These are phyloP conservation scores for Anastatus disparis DNA, from an alignment of 1,140 invertebrate genomes.

Conservation along the genomic window DNA sequence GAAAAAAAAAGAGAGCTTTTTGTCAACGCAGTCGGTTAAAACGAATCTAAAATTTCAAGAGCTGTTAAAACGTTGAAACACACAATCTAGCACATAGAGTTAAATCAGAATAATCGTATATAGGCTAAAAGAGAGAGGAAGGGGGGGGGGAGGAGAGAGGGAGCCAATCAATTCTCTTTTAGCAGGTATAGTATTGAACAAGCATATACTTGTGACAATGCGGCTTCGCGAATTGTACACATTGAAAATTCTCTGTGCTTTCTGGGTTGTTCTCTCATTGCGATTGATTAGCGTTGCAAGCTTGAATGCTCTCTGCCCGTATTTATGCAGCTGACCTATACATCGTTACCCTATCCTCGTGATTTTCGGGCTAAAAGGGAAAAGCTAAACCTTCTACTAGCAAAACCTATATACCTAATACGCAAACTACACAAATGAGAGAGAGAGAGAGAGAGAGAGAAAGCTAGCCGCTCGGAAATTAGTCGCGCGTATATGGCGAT, in stretches of 20 bases:
- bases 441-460: background rate
- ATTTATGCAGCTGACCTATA: slow-evolving; percentile 60
- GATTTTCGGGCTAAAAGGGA: slow-evolving; percentile 49
- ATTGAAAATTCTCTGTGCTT: slow-evolving; percentile 63
- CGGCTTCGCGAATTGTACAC: slow-evolving; percentile 16
- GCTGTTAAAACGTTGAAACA: no score
- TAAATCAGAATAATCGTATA: slow-evolving; percentile 51
- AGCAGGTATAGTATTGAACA: slow-evolving; percentile 21
- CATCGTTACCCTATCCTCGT: slow-evolving; percentile 53
- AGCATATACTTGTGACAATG: background rate
- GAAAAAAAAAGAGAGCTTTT: background rate
- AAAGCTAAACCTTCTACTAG: no score
- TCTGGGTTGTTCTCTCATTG: no score
- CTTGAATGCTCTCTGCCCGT: slow-evolving; percentile 43
- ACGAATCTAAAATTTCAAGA: no score
- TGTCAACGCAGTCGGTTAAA: no score
- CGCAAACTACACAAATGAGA: slow-evolving; percentile 45
- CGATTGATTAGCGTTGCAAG: slow-evolving; percentile 55
- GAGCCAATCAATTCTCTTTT: slow-evolving; percentile 58
- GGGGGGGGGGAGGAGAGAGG: background rate
- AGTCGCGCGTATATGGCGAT: slow-evolving; percentile 44
- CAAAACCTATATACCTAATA: no score
- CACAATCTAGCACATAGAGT: no score
- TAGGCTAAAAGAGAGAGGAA: no score
- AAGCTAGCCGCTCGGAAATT: slow-evolving; percentile 19